A percentile compares a stretch with the other conserved stretches of the same genome.
Evolutionary conservation across 2,797 vertebrate genomes (phyloP).

Genomic region (Coracias cyanogaster): DNA sequence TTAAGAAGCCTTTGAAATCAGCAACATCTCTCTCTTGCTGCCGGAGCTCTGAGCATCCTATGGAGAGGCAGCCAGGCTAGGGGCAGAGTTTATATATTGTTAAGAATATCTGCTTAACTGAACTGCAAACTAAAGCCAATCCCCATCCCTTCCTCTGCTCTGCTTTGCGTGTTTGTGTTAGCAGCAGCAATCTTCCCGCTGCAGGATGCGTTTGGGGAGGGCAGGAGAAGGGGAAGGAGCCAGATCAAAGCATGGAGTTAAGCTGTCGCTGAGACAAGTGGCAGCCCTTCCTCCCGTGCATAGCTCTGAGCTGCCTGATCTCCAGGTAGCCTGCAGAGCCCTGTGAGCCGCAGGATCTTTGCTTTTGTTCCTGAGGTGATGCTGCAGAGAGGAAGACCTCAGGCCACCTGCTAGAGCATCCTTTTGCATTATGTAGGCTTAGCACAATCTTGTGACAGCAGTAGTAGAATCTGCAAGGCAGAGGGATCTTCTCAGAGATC

Average conservation of each 20-base stretch:
- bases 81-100: background rate
- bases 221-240: background rate
- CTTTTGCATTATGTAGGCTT: background rate
- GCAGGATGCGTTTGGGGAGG: background rate
- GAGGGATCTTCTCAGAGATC: background rate
- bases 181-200: background rate
- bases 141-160: background rate
- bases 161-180: accelerated
- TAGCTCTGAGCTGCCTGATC: background rate
- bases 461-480: background rate
- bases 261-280: background rate
- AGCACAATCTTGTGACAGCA: accelerated
- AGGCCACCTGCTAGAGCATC: background rate
- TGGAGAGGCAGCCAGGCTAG: background rate
- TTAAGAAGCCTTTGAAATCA: constrained; percentile 40
- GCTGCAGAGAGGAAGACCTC: background rate
- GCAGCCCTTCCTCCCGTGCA: background rate
- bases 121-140: background rate
- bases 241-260: background rate
- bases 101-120: background rate
- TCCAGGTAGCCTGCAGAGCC: background rate
- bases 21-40: background rate
- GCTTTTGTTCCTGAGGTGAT: background rate
- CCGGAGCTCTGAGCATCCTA: background rate
- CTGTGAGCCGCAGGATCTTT: background rate